Evolutionary conservation across 2,113 vertebrate genomes (phyloP).

Genomic region (Albula goreensis): DNA sequence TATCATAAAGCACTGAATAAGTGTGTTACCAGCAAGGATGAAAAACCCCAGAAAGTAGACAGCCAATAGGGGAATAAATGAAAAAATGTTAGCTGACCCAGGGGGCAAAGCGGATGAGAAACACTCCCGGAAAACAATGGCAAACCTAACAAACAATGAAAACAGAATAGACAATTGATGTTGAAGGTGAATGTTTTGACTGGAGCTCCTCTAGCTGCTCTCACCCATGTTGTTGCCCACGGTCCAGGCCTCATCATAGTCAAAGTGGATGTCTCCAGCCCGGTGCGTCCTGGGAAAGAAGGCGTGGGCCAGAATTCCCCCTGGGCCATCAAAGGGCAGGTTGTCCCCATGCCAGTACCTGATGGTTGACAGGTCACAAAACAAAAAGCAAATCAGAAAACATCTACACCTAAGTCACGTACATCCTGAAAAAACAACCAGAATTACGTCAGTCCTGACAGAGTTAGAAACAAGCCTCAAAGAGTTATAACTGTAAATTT

Average conservation of each 20-base stretch:
- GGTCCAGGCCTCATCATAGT: constrained; percentile 92
- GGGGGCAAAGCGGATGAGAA: not conserved
- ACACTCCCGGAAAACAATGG: not conserved
- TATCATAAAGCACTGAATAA: not conserved
- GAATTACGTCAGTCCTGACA: not conserved
- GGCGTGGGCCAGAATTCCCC: constrained; percentile 89
- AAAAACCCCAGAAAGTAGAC: not conserved
- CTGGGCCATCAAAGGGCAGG: constrained; percentile 87
- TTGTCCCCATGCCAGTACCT: constrained; percentile 94
- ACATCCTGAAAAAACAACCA: not conserved
- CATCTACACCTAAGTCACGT: not conserved
- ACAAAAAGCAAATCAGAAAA: not conserved
- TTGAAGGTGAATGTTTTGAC: not conserved
- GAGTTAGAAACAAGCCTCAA: not conserved
- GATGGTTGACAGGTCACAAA: constrained; percentile 23
- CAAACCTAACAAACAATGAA: not conserved
- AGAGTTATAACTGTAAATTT: not conserved
- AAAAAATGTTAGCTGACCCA: not conserved
- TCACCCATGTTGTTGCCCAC: constrained; percentile 85
- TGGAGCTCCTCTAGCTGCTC: constrained; percentile 32
- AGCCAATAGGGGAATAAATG: not conserved
- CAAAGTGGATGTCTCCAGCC: constrained; percentile 90
- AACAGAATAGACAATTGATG: not conserved
- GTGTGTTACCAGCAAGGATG: too few species aligned
- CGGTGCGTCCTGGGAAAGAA: constrained; percentile 91